Conservation (phyloP, 2,888 invertebrate species). For the Orthosia incerta region DNA sequence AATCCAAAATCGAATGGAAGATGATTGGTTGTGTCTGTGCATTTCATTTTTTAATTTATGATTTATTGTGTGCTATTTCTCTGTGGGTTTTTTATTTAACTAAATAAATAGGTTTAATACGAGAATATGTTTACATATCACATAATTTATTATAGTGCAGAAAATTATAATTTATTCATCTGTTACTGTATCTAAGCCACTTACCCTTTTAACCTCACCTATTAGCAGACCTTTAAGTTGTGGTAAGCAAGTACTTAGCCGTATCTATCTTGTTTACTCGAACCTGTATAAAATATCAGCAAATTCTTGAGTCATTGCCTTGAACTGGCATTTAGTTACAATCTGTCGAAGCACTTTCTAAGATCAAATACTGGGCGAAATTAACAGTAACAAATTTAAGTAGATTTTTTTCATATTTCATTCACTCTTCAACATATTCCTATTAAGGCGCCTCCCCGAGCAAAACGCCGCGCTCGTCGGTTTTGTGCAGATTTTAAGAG, state of each 20-base stretch:
- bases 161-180: slow-evolving; percentile 48
- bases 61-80: slow-evolving; percentile 49
- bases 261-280: slow-evolving; percentile 31
- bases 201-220: slow-evolving; percentile 34
- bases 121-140: background rate
- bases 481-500: too few relatives aligned
- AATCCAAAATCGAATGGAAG: slow-evolving; percentile 29
- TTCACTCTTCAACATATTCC: background rate
- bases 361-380: background rate
- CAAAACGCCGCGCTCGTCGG: too few relatives aligned
- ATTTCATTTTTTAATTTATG: slow-evolving; percentile 40
- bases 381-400: background rate
- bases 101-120: background rate
- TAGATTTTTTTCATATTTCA: background rate
- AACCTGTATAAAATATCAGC: slow-evolving; percentile 1
- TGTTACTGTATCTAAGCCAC: slow-evolving; percentile 10
- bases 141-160: slow-evolving; percentile 7
- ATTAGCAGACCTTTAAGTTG: slow-evolving; percentile 35
- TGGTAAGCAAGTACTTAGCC: slow-evolving; percentile 14
- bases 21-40: background rate
- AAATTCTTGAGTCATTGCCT: slow-evolving; percentile 18
- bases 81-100: slow-evolving; percentile 12
- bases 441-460: too few relatives aligned
- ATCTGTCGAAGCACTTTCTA: slow-evolving; percentile 1
- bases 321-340: slow-evolving; percentile 16